Base-by-base conservation (phyloP, 2,888 invertebrate species). In the Drosophila lacicola region DNA sequence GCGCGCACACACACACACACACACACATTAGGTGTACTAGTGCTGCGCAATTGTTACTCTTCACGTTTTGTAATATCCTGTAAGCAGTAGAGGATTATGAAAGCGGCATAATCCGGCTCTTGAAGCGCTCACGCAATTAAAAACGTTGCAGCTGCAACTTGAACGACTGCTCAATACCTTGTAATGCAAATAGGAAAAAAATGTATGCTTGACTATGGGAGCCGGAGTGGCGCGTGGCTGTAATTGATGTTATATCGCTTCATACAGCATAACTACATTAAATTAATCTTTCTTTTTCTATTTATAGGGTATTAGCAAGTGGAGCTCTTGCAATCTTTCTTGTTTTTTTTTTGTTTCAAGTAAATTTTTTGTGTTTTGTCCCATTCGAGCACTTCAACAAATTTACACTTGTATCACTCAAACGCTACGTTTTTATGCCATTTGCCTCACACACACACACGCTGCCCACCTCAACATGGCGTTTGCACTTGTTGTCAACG, bases 331-430 rank as follows among this genome's bases (percentile, higher is more conserved):
- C 9, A 10, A 3, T 25, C 14, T 60, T 56, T 13, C n/a, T 19
- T 17, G 29, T 39, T 21, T 53, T 19, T 50, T 33, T 33, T 37
- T 19, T 50, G 25, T 33, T 37, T 10, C 4, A 10, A 21, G 33
- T 29, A 62, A n/a, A 37, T 58, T 60, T 81, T 57, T 72, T 66
- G 57, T 58, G 70, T 70, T 82, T 68, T 80, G 72, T 57, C 66
- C 65, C 63, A 61, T 37, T 57, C 56, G 57, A 81, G 80, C 82
- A 80, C 83, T 87, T 87, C 72, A 83, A 81, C 82, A 81, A 86
- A 83, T 86, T 83, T 83, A 84, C 87, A 87, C 87, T 80, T 84
- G 82, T 80, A 84, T 83, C 87, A 87, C 83, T 87, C 84, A 83
- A 81, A 83, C 78, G 87, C 71, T 54, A 41, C 47, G 41, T 64